Base-by-base conservation (phyloP, 2,888 invertebrate species). In the Hedya salicella region DNA sequence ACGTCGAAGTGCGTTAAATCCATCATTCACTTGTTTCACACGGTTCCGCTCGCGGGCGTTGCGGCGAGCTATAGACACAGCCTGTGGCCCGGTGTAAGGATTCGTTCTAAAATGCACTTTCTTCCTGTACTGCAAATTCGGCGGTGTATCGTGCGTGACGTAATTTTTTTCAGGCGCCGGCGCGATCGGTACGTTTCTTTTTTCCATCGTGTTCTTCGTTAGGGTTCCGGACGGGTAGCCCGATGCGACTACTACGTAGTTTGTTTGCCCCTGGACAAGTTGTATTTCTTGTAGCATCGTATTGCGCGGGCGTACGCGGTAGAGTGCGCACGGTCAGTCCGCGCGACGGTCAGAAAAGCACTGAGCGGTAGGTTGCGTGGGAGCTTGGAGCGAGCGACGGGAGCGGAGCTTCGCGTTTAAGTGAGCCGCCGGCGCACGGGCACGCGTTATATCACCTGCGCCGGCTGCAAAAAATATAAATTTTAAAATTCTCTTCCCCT, bases 31-130 rank as follows among this genome's bases (percentile, higher is more conserved):
- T 94, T 98, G 98, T 86, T 98, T 98, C 68, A 98, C 98, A 72
- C 98, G 95, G 85, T 98, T 98, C 71, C 98, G 93, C 89, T 98
- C 98, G 13, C 98, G 94, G 17, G 98, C 98, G 89, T 99, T 98
- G 74, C 98, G 94, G 63, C 98, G 93, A 0, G 97, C 97, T 46
- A 98, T 98, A 1, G 97, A 97, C 5, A 95, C 96, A 69, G 96
- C 95, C 79, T 96, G 97, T 73, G 96, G 95, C 73, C 94, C 94
- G 0, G 95, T 91, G 76, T 91, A 91, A 30, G 91, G 91, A 62
- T 94, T 93, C 1, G 94, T 94, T 72, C 93, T 93, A 78, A 95
- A 95, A 82, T 95, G 96, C 78, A 96, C 95, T 86, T 96, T 95
- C 76, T 96, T 93, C 77, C 96, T 95, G 82, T 96, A 96, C 69